phyloP scores from a whole-genome alignment of 2,888 invertebrate species.

The Choreutis nemorana region DNA sequence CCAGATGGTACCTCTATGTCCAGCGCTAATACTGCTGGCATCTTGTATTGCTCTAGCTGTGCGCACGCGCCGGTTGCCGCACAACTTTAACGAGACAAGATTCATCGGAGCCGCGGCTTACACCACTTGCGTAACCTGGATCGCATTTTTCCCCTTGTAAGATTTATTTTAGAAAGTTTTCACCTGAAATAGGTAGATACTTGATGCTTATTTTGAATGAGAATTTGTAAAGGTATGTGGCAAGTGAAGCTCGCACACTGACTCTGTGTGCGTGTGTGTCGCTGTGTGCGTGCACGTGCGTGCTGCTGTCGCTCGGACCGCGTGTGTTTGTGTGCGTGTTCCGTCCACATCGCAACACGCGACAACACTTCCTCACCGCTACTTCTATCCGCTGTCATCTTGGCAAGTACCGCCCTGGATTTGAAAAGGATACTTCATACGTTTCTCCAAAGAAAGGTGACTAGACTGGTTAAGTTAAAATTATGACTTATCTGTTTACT shows the following conservation, averaged over 20 bases:
- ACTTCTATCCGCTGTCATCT: conserved; percentile 77
- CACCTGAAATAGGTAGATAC: too few species aligned
- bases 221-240: too few species aligned
- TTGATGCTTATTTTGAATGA: too few species aligned
- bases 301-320: conserved; percentile 77
- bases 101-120: conserved; percentile 84
- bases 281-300: conserved; percentile 76
- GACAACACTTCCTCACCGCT: conserved; percentile 77
- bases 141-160: conserved; percentile 81
- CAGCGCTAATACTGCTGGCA: conserved; percentile 74
- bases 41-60: conserved; percentile 82
- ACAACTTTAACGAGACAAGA: conserved; percentile 82
- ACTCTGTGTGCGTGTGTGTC: conserved; percentile 72
- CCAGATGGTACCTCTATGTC: conserved; percentile 71
- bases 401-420: conserved; percentile 40
- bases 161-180: too few species aligned
- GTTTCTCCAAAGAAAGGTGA: too few species aligned
- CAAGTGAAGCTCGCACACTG: conserved; percentile 25
- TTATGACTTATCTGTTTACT: not conserved
- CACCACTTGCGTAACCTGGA: conserved; percentile 80
- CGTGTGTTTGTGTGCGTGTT: conserved; percentile 79
- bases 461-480: too few species aligned
- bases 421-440: too few species aligned
- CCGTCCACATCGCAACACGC: conserved; percentile 78
- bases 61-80: conserved; percentile 79